Conservation (phyloP, 30 jellyfish, hydroid and myxozoan species). For the Hydractinia echinata region DNA sequence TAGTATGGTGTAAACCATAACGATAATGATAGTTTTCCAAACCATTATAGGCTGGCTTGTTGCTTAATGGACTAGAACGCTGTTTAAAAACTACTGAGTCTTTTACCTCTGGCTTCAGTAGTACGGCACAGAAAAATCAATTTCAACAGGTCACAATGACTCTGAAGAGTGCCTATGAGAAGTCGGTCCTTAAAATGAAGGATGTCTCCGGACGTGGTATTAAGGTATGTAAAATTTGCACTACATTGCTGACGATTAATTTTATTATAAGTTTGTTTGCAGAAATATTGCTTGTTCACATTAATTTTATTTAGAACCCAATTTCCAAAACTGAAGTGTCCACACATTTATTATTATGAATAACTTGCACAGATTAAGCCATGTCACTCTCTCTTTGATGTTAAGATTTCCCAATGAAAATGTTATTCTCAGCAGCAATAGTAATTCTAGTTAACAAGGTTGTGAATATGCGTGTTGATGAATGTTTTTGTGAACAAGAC, state of each 20-base stretch:
- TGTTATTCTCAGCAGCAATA: too few species aligned
- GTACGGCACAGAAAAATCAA: constrained; percentile 50
- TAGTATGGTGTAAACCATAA: background rate
- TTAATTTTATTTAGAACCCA: too few species aligned
- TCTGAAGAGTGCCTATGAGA: constrained; percentile 61
- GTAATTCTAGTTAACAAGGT: too few species aligned
- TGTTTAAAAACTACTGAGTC: constrained; percentile 50
- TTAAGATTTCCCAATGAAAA: too few species aligned
- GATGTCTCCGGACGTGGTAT: constrained; percentile 55
- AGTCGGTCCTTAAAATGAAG: constrained; percentile 44
- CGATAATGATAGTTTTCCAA: background rate
- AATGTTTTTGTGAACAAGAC: background rate
- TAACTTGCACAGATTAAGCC: too few species aligned
- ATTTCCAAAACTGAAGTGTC: too few species aligned
- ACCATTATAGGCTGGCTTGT: constrained; percentile 66
- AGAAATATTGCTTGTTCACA: too few species aligned
- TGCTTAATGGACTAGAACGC: constrained; percentile 56
- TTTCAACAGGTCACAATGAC: constrained; percentile 41
- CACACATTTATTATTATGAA: too few species aligned
- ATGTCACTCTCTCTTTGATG: too few species aligned
- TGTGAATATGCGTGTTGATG: background rate
- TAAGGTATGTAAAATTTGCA: constrained; percentile 41
- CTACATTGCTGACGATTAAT: too few species aligned
- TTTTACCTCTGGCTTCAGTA: constrained; percentile 33
- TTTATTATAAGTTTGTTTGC: too few species aligned